Evolutionary conservation across 1,140 invertebrate species (phyloP).

Genomic region (Saxidomus purpurata): DNA sequence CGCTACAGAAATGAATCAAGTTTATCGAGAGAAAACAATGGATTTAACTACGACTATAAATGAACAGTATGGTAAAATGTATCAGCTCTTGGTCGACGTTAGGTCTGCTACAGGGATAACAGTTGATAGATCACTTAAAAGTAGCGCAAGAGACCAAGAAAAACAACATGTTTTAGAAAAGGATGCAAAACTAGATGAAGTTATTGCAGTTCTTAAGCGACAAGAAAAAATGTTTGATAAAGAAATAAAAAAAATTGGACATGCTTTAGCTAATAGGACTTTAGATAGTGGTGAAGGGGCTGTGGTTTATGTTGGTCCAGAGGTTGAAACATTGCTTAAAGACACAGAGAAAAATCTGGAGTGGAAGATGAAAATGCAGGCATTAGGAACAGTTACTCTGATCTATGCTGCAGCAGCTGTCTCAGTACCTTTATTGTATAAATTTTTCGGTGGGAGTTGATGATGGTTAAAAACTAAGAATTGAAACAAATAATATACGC

Average conservation of each 20-base stretch:
- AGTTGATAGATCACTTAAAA: neutral
- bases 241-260: conserved; percentile 73
- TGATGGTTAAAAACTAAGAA: conserved; percentile 38
- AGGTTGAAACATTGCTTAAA: conserved; percentile 79
- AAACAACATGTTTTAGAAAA: conserved; percentile 32
- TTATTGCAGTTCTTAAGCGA: conserved; percentile 72
- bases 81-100: conserved; percentile 75
- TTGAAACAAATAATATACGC: no score
- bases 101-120: conserved; percentile 17
- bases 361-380: conserved; percentile 82
- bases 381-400: conserved; percentile 79
- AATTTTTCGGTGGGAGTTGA: conserved; percentile 76
- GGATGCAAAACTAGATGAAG: conserved; percentile 74
- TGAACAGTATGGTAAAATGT: conserved; percentile 78
- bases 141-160: conserved; percentile 10
- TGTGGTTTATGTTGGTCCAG: conserved; percentile 84
- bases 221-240: conserved; percentile 72
- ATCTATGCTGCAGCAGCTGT: conserved; percentile 80
- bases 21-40: conserved; percentile 70
- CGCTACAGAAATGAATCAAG: conserved; percentile 74
- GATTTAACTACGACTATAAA: conserved; percentile 74
- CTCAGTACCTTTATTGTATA: conserved; percentile 80
- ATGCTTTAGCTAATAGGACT: conserved; percentile 63
- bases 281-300: conserved; percentile 31
- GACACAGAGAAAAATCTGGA: conserved; percentile 82